A percentile compares a stretch with the other conserved stretches of the same genome.
Evolutionary conservation across 2,888 invertebrate species (phyloP).

Genomic region (Lagria hirta): DNA sequence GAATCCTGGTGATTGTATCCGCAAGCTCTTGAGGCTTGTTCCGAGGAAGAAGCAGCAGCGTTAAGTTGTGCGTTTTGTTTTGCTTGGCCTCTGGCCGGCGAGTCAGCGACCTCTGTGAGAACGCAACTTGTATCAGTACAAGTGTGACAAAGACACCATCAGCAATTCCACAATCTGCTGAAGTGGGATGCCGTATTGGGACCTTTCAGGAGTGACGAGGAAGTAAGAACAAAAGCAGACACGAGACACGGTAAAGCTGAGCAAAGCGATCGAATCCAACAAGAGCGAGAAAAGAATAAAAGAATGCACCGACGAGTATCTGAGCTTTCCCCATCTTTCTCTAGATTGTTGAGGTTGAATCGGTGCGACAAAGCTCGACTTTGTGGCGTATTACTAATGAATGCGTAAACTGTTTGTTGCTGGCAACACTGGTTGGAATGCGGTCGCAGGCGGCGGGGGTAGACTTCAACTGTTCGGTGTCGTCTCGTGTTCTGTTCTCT

Average conservation of each 20-base stretch:
- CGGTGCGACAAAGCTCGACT: constrained; percentile 29
- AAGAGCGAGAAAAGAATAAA: constrained; percentile 51
- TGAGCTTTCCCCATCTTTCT: constrained; percentile 14
- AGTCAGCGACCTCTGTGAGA: constrained; percentile 56
- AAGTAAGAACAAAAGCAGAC: constrained; percentile 52
- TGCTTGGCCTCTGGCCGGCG: constrained; percentile 53
- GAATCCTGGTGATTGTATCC: no score
- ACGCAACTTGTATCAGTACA: constrained; percentile 45
- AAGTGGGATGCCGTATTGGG: constrained; percentile 53
- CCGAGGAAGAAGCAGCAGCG: constrained; percentile 44
- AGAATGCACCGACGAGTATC: constrained; percentile 39
- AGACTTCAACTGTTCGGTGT: constrained; percentile 54
- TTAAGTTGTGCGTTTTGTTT: constrained; percentile 52
- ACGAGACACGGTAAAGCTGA: constrained; percentile 50
- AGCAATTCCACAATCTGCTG: constrained; percentile 56
- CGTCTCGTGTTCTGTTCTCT: constrained; percentile 44
- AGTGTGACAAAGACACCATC: constrained; percentile 59
- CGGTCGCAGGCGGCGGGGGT: constrained; percentile 58
- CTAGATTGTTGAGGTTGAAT: constrained; percentile 13
- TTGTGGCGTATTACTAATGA: constrained; percentile 53
- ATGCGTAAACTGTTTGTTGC: constrained; percentile 55
- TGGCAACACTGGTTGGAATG: constrained; percentile 56
- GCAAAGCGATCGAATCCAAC: constrained; percentile 49
- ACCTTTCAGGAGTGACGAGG: constrained; percentile 43
- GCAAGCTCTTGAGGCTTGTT: constrained; percentile 2